Evolutionary conservation across 2,888 invertebrate species (phyloP).

Genomic region (Leptopilina drosophilae): DNA sequence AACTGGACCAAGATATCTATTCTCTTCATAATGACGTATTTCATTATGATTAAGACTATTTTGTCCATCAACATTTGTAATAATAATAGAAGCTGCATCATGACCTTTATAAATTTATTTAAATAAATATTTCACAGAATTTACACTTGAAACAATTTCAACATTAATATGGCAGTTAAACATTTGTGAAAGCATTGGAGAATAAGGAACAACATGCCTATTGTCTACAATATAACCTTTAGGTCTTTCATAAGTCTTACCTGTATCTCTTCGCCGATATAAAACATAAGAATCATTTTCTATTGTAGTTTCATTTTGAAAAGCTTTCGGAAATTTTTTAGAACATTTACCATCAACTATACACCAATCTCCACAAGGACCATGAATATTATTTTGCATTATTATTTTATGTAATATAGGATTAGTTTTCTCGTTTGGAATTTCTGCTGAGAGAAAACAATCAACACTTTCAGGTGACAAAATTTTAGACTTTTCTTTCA

Average conservation of each 20-base stretch:
- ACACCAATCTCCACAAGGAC: conserved; percentile 59
- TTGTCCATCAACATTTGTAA: too few relatives aligned
- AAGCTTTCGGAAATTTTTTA: conserved; percentile 63
- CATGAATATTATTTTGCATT: conserved; percentile 69
- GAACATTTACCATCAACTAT: conserved; percentile 12
- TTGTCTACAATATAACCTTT: conserved; percentile 63
- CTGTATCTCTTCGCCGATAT: conserved; percentile 58
- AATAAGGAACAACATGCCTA: conserved; percentile 66
- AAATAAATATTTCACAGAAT: too few relatives aligned
- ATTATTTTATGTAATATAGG: conserved; percentile 65
- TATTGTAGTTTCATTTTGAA: conserved; percentile 53
- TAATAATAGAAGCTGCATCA: too few relatives aligned
- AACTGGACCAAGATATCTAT: too few relatives aligned
- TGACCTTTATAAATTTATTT: too few relatives aligned
- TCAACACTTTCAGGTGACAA: conserved; percentile 43
- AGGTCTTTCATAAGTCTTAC: conserved; percentile 49
- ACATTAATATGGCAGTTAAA: conserved; percentile 38
- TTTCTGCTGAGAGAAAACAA: conserved; percentile 36
- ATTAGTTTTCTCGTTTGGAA: conserved; percentile 43
- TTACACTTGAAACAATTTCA: too few relatives aligned
- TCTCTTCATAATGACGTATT: too few relatives aligned
- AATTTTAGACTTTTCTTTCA: too few relatives aligned
- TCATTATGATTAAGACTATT: too few relatives aligned
- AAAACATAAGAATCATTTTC: conserved; percentile 59
- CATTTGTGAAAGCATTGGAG: conserved; percentile 47